Base-by-base conservation (phyloP, 2,113 vertebrate species). In the Cacatua alba region DNA sequence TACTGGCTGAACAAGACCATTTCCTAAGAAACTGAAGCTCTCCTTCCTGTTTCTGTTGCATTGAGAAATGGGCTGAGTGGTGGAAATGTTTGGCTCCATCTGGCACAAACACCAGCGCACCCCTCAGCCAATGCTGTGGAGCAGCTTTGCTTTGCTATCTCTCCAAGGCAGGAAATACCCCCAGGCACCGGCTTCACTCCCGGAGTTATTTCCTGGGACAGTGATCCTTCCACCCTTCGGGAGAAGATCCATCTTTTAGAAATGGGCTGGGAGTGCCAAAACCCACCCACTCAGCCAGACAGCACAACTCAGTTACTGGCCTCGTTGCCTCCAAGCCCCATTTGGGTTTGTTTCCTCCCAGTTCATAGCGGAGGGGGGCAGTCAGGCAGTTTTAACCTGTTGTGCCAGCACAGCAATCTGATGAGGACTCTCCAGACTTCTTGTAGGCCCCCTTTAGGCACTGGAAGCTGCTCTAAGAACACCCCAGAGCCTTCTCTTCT, bases 181-280 rank as follows among this genome's bases (percentile, higher is more conserved):
- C 75, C 70, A 12, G 2, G 0, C 74, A 77, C 13, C 1, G 0
- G 17, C 72, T 72, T 80, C 0, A 0, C 14, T 93, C 51, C 24
- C 33, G 5, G 21, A 68, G 33, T n/a, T 88, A 19, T 71, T 88
- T 88, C 79, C 72, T 0, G 1, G 71, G 74, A 86, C 72, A 70
- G 49, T 41, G 43, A 78, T 94, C 68, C 82, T 88, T 94, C 62
- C 71, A 82, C 60, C 41, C 68, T 92, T 75, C 2, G 7, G 53
- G 88, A 93, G 59, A 65, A 92, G 68, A 85, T 88, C 77, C 0
- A 1, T 55, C 82, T 93, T 97, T 94, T 28, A 93, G 82, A 85
- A 96, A 90, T 3, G 18, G 53, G 16, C 76, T 81, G 63, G 39
- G 46, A 83, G 20, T 77, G 93, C 92, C 92, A 93, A 90, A 96